A percentile compares a stretch with the other conserved stretches of the same genome.
Evolutionary conservation across 2,888 invertebrate genomes (phyloP).

Genomic region (Tiphia femorata): DNA sequence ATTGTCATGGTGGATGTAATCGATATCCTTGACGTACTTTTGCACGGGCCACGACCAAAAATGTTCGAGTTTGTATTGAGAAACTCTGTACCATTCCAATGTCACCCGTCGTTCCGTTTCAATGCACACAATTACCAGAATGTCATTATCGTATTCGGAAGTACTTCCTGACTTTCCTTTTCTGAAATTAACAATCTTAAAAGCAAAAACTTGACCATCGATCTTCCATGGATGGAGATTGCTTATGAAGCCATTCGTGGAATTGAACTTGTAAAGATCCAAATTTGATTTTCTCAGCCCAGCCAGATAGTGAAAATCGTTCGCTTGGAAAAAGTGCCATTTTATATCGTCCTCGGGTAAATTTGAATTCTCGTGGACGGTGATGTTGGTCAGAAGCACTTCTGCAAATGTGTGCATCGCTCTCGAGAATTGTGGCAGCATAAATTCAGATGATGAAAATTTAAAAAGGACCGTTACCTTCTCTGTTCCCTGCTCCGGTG

Average conservation of each 20-base stretch:
- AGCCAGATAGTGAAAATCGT: constrained; percentile 38
- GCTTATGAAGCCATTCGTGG: not conserved
- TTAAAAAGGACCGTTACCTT: constrained; percentile 63
- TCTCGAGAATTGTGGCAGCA: no score
- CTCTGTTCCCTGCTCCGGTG: constrained; percentile 63
- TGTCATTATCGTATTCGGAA: not conserved
- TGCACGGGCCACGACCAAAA: constrained; percentile 53
- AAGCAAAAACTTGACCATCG: constrained; percentile 40
- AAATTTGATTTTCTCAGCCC: constrained; percentile 25
- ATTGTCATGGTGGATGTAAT: constrained; percentile 46
- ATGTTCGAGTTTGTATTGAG: constrained; percentile 33
- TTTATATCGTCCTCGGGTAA: constrained; percentile 28
- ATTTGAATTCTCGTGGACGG: constrained; percentile 19
- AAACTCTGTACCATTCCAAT: constrained; percentile 60
- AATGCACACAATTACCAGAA: constrained; percentile 50
- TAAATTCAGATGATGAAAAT: no score
- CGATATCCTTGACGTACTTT: constrained; percentile 47
- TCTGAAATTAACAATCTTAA: constrained; percentile 47
- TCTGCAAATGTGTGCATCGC: constrained; percentile 47
- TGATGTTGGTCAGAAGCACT: constrained; percentile 41
- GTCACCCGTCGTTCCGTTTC: constrained; percentile 32
- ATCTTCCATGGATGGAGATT: not conserved
- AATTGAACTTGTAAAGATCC: constrained; percentile 36
- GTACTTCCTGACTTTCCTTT: not conserved
- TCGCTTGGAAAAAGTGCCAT: constrained; percentile 42